A percentile compares a stretch with the other conserved stretches of the same genome.
Evolutionary conservation across 2,888 invertebrate species (phyloP).

Genomic region (Caenorhabditis afra): DNA sequence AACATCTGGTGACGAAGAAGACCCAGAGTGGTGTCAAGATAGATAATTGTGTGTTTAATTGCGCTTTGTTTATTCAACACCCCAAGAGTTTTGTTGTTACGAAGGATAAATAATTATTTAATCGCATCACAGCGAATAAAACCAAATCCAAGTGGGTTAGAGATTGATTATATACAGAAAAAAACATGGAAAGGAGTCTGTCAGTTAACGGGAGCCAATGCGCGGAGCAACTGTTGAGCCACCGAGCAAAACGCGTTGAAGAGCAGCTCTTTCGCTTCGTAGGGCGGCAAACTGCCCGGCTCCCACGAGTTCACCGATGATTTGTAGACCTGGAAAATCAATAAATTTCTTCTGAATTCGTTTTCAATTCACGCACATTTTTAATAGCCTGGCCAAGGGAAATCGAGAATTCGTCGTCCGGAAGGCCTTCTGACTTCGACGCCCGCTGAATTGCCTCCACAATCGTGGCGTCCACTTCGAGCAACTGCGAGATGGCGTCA

Average conservation of each 20-base stretch:
- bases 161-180: background rate
- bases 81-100: no score
- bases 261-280: constrained; percentile 37
- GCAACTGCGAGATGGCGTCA: constrained; percentile 61
- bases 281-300: constrained; percentile 43
- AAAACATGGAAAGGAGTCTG: no score
- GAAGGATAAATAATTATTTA: no score
- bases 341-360: no score
- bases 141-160: background rate
- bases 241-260: constrained; percentile 44
- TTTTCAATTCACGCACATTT: constrained; percentile 17
- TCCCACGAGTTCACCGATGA: constrained; percentile 35
- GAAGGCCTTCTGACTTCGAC: constrained; percentile 42
- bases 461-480: constrained; percentile 50
- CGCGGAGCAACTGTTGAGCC: constrained; percentile 49
- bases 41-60: no score
- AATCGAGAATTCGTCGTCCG: constrained; percentile 39
- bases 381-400: constrained; percentile 36
- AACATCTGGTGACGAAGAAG: background rate
- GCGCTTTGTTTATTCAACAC: no score
- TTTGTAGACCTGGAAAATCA: constrained; percentile 22
- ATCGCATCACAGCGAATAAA: no score
- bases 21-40: no score
- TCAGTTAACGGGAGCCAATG: constrained; percentile 50
- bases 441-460: constrained; percentile 42